A percentile compares a stretch with the other conserved stretches of the same genome.
Evolutionary conservation across 2,797 vertebrate genomes (phyloP).

Genomic region (Atherinosoma microstoma): DNA sequence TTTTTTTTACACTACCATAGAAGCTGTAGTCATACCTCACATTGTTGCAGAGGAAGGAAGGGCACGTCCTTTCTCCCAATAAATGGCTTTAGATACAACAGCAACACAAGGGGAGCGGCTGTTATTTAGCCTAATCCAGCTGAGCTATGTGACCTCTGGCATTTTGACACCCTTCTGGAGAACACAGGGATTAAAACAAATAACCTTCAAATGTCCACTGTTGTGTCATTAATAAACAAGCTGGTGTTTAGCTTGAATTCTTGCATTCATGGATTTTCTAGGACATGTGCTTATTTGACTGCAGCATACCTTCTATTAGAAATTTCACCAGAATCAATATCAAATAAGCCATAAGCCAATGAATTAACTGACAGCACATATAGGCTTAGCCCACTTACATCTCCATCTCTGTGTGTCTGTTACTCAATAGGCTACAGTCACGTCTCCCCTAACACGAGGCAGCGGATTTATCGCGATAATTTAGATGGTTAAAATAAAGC

Average conservation of each 20-base stretch:
- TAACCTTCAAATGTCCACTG: not conserved
- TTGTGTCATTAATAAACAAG: not conserved
- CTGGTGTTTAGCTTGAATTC: not conserved
- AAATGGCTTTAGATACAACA: slow-evolving; percentile 61
- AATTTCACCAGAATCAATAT: not conserved
- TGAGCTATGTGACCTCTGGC: slow-evolving; percentile 36
- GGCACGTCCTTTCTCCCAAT: slow-evolving; percentile 72
- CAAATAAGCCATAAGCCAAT: slow-evolving; percentile 16
- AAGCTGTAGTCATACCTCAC: slow-evolving; percentile 68
- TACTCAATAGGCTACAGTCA: slow-evolving; percentile 22
- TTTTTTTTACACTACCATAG: slow-evolving; percentile 58
- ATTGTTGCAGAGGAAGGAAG: slow-evolving; percentile 76
- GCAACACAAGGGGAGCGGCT: slow-evolving; percentile 40
- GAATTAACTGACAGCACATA: slow-evolving; percentile 22
- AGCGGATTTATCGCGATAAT: slow-evolving; percentile 55
- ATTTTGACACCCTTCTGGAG: slow-evolving; percentile 19
- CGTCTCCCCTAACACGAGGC: slow-evolving; percentile 29
- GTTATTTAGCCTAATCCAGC: slow-evolving; percentile 52
- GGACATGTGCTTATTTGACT: not conserved
- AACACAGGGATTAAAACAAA: slow-evolving; percentile 8
- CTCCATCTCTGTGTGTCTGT: slow-evolving; percentile 10
- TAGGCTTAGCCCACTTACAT: slow-evolving; percentile 28
- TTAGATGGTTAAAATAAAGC: slow-evolving; percentile 45
- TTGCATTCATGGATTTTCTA: not conserved
- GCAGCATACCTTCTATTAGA: not conserved